Conservation (phyloP, 2,797 vertebrate species). For the Lacerta viridis region DNA sequence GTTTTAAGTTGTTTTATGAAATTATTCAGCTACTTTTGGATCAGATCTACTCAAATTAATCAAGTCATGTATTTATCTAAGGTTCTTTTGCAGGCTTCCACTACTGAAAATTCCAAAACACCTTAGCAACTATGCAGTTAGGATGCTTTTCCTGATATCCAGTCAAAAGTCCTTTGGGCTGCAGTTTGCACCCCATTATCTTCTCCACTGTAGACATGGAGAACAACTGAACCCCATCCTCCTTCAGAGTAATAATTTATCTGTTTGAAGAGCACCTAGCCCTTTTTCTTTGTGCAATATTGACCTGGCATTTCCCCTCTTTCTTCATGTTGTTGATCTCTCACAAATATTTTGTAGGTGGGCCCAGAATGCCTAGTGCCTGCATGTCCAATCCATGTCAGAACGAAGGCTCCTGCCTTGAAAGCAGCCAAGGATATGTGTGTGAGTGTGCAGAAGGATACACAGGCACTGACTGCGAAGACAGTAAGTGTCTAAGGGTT, state of each 20-base stretch:
- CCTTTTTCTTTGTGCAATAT: slow-evolving; percentile 1
- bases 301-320: not conserved
- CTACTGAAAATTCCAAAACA: not conserved
- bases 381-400: slow-evolving; percentile 81
- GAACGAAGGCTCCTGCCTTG: slow-evolving; percentile 81
- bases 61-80: not conserved
- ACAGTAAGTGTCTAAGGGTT: slow-evolving; percentile 73
- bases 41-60: not conserved
- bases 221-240: not conserved
- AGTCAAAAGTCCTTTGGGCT: not conserved
- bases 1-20: not conserved
- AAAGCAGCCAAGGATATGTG: slow-evolving; percentile 74
- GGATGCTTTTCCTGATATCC: not conserved
- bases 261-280: not conserved
- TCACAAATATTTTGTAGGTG: slow-evolving; percentile 65
- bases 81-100: not conserved
- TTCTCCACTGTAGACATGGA: not conserved
- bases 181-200: not conserved
- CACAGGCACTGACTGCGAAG: slow-evolving; percentile 75
- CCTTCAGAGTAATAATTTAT: slow-evolving; percentile 10
- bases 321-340: not conserved
- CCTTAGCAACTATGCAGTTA: not conserved
- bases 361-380: slow-evolving; percentile 1
- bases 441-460: slow-evolving; percentile 81
- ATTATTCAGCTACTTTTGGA: not conserved